These are phyloP conservation scores for Lycocerus yunnanus DNA, from an alignment of 2,888 invertebrate genomes.

Conservation along the genomic window DNA sequence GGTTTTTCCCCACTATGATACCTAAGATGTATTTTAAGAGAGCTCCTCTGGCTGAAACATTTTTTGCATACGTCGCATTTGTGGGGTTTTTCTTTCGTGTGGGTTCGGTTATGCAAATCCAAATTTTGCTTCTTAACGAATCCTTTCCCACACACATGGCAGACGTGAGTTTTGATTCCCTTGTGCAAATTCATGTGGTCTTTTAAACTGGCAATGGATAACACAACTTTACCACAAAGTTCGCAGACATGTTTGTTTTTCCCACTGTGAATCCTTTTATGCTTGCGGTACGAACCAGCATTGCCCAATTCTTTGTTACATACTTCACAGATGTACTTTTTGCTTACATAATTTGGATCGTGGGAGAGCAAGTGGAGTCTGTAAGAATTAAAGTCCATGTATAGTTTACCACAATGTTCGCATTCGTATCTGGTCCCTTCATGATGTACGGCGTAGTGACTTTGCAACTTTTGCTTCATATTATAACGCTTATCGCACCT, in stretches of 20 bases:
- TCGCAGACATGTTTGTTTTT: constrained; percentile 49
- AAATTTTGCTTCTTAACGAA: constrained; percentile 54
- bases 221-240: constrained; percentile 59
- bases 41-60: background rate
- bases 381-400: constrained; percentile 47
- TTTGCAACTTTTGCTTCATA: constrained; percentile 26
- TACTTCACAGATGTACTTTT: constrained; percentile 21
- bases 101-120: constrained; percentile 59
- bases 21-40: background rate
- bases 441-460: constrained; percentile 33
- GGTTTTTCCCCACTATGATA: background rate
- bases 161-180: constrained; percentile 43
- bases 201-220: constrained; percentile 45
- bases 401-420: constrained; percentile 52
- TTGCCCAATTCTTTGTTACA: constrained; percentile 20
- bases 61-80: constrained; percentile 49
- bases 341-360: constrained; percentile 26
- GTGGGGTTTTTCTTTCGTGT: constrained; percentile 60
- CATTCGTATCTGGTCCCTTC: constrained; percentile 39
- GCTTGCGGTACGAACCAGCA: constrained; percentile 14
- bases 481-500: constrained; percentile 47
- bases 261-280: constrained; percentile 25
- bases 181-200: constrained; percentile 47
- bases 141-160: constrained; percentile 56
- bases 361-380: constrained; percentile 29